phyloP scores from a whole-genome alignment of 2,888 invertebrate genomes.

The Anthrax anthrax region DNA sequence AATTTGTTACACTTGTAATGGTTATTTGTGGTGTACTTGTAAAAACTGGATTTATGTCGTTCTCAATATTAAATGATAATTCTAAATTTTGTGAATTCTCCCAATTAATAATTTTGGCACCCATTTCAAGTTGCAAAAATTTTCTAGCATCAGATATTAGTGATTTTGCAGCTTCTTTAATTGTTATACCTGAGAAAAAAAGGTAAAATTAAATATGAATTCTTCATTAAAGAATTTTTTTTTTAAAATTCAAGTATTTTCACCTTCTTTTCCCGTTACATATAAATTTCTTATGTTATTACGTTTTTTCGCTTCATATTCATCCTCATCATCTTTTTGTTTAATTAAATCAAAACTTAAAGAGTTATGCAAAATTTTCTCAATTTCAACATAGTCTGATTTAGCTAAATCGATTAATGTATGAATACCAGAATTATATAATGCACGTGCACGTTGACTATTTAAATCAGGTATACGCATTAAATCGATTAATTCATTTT shows the following conservation, averaged over 20 bases:
- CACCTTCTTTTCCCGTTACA: slow-evolving; percentile 68
- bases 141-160: slow-evolving; percentile 66
- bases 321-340: slow-evolving; percentile 54
- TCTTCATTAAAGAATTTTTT: not conserved
- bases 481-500: slow-evolving; percentile 80
- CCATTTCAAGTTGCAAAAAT: slow-evolving; percentile 55
- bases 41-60: not conserved
- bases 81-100: not conserved
- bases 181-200: slow-evolving; percentile 46
- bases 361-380: slow-evolving; percentile 60
- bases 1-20: not conserved
- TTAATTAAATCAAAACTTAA: slow-evolving; percentile 77
- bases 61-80: not conserved
- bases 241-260: slow-evolving; percentile 6
- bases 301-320: slow-evolving; percentile 46
- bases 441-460: slow-evolving; percentile 66
- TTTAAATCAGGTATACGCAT: slow-evolving; percentile 73
- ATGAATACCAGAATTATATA: slow-evolving; percentile 69
- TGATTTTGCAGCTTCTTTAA: slow-evolving; percentile 63
- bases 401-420: slow-evolving; percentile 65
- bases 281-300: slow-evolving; percentile 57
- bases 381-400: slow-evolving; percentile 52
- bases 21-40: not conserved
- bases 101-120: slow-evolving; percentile 58
- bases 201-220: not conserved